Evolutionary conservation across 1,140 invertebrate genomes (phyloP), one percentile per base, ranked within the genome.

Genomic region (Venturia canescens): DNA sequence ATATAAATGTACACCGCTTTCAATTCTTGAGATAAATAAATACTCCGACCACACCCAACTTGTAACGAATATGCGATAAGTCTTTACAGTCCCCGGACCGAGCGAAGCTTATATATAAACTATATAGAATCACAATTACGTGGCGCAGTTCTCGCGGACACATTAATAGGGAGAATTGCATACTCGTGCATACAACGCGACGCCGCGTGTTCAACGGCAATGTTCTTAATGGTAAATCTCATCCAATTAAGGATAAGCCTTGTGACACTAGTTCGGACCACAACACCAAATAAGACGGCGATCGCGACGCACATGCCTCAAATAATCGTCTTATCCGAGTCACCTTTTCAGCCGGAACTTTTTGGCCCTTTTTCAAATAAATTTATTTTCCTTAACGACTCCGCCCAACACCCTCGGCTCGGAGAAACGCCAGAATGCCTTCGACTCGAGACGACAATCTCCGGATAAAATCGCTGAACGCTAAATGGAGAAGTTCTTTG

Each of bases 201-300:
- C n/a, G 34, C 38, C 9, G 11, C 13, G 70, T 72, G 70, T 72
- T 48, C 15, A 48, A 38, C 70, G 38, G 70, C 23, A 72, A 50
- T 71, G 78, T 60, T n/a, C 72, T 80, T 74, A 60, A 82, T 67
- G 79, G 74, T 81, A 82, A 48, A 84, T 80, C 27, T 16, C 82
- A 85, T 80, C 82, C 84, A 84, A 87, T 86, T 88, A 87, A 86
- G 87, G 86, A 82, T 81, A 82, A 84, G 44, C 27, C 70, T 63
- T 60, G 70, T 72, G 70, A 50, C 67, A 69, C 60, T 80, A 77
- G 60, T 69, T 57, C 75, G 53, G 70, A 72, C 70, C 27, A 21
- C 70, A n/a, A 23, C 38, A 48, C 70, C 70, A 72, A 50, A 72
- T 72, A 72, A n/a, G 38, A 15, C 29, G 29, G n/a, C n/a, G 63